Percentiles rank a stretch among this genome's conserved stretches.
Evolutionary conservation across 2,888 invertebrate species (phyloP).

Genomic region (Plebejus argus): DNA sequence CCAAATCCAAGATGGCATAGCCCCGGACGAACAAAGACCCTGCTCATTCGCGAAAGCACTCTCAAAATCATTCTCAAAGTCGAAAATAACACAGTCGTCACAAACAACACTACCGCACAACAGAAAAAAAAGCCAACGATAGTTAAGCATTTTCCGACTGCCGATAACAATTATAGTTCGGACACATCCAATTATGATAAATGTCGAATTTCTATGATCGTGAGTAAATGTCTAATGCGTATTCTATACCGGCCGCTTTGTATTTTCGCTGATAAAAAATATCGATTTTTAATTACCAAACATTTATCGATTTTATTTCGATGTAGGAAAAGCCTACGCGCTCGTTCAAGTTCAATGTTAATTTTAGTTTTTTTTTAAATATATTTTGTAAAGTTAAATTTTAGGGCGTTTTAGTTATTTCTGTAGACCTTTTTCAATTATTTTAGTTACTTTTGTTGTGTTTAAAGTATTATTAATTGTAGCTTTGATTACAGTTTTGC

Average conservation of each 20-base stretch:
- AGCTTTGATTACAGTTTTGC: too few species aligned
- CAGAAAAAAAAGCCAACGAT: slow-evolving; percentile 35
- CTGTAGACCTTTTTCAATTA: not conserved
- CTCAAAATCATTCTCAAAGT: slow-evolving; percentile 52
- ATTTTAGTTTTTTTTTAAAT: not conserved
- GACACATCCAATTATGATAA: slow-evolving; percentile 44
- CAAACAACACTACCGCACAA: slow-evolving; percentile 44
- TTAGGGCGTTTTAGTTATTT: not conserved
- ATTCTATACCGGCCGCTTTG: slow-evolving; percentile 36
- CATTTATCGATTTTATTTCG: slow-evolving; percentile 30
- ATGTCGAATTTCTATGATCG: slow-evolving; percentile 43
- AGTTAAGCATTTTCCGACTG: slow-evolving; percentile 33
- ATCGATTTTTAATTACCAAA: slow-evolving; percentile 29
- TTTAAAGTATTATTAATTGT: too few species aligned
- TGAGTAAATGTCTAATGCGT: slow-evolving; percentile 40
- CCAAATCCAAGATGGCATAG: slow-evolving; percentile 46
- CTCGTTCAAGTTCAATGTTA: slow-evolving; percentile 9
- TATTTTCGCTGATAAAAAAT: slow-evolving; percentile 29
- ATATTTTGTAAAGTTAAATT: not conserved
- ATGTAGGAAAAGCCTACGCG: not conserved
- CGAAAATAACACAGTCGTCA: slow-evolving; percentile 53
- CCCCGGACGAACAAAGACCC: slow-evolving; percentile 44
- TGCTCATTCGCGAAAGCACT: slow-evolving; percentile 47
- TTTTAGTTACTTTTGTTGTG: not conserved
- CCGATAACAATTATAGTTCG: slow-evolving; percentile 38